These are phyloP conservation scores for Meta bourneti DNA, from an alignment of 2,888 invertebrate species.

Conservation along the genomic window DNA sequence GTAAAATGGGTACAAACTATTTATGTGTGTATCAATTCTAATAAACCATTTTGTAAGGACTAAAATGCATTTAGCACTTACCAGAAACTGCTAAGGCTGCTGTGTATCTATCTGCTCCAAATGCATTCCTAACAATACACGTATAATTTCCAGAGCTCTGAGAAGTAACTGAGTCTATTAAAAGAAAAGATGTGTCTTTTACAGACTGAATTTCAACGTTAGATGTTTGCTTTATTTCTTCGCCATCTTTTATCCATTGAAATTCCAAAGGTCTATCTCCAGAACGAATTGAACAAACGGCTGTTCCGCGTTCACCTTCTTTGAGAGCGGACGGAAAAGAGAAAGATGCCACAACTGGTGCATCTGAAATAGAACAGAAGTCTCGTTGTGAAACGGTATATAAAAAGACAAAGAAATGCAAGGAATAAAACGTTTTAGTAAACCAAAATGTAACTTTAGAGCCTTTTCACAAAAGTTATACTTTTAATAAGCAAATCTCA, in stretches of 20 bases:
- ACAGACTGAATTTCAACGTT: slow-evolving; percentile 62
- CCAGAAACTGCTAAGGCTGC: slow-evolving; percentile 70
- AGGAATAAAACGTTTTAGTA: not conserved
- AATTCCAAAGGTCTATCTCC: slow-evolving; percentile 77
- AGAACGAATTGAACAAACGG: slow-evolving; percentile 76
- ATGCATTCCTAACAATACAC: slow-evolving; percentile 72
- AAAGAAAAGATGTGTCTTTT: slow-evolving; percentile 63
- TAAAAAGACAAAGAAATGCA: not conserved
- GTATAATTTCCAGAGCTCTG: slow-evolving; percentile 76
- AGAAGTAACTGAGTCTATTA: slow-evolving; percentile 68
- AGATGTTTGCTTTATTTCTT: slow-evolving; percentile 8
- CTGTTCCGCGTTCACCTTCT: slow-evolving; percentile 77
- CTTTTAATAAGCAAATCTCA: no score
- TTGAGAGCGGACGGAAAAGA: slow-evolving; percentile 60
- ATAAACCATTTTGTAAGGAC: no score
- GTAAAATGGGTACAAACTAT: no score
- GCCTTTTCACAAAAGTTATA: no score
- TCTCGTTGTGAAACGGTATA: not conserved
- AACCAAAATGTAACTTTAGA: no score
- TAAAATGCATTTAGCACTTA: slow-evolving; percentile 10
- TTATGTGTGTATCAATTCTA: no score
- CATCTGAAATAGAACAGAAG: slow-evolving; percentile 27
- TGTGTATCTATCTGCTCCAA: slow-evolving; percentile 69
- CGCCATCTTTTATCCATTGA: slow-evolving; percentile 76
- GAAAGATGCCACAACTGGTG: slow-evolving; percentile 54